Evolutionary conservation across 2,888 invertebrate genomes (phyloP), one percentile per base, ranked within the genome.

Genomic region (Napeogenes sylphis): DNA sequence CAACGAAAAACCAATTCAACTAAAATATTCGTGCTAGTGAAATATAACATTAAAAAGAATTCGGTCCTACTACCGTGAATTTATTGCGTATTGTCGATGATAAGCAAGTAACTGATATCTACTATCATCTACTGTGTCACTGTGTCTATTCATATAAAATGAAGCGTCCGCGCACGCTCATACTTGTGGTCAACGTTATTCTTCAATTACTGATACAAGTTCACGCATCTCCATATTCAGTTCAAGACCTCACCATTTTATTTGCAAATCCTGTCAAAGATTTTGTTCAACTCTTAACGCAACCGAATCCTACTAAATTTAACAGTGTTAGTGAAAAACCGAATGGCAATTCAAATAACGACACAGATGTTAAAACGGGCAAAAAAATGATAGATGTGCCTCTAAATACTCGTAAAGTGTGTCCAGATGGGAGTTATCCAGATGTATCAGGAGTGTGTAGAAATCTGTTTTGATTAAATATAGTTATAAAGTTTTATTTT

Each of bases 251-350:
- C 42, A 69, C 82, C 2, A 79, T 81, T 51, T 75, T 86, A 64
- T 89, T 88, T 61, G 80, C 82, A 3, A 87, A 88, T 73, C 90
- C 90, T 4, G 68, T 88, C 4, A 77, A 78, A 65, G 87, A 87
- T 68, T 74, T 89, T 21, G 67, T 77, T n/a, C 64, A 74, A 71
- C 59, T 74, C 68, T 59, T 68, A 66, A 32, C 65, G 32, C 65
- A 64, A 46, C 42, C 55, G 14, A 55, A 53, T 56, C 32, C 64
- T 32, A 12, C 10, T 21, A 46, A 55, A 42, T 59, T 56, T n/a
- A 55, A 51, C 5, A 58, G 56, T 46, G 42, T n/a, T 32, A 45
- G 46, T 47, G 57, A 46, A 54, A 65, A 47, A 64, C 59, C 14
- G 47, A 56, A 47, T 42, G 58, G 58, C 32, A 58, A 62, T 32